phyloP scores from a whole-genome alignment of 2,888 invertebrate species.

The Caenorhabditis doughertyi region DNA sequence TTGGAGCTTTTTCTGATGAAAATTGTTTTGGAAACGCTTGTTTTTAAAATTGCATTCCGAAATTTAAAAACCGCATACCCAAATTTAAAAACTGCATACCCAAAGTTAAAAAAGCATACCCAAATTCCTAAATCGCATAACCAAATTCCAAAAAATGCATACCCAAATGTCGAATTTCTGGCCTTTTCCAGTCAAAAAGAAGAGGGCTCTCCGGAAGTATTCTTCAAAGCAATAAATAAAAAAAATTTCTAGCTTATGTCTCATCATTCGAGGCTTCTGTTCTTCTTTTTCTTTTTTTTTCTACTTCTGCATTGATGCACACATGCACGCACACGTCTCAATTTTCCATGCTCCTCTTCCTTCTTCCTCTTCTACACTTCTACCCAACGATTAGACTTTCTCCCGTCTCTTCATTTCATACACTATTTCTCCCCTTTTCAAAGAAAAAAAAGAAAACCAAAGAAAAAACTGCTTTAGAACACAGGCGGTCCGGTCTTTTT shows the following conservation, averaged over 20 bases:
- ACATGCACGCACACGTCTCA: constrained; percentile 5
- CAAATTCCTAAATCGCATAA: no score
- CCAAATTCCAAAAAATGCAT: no score
- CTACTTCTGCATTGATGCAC: neutral
- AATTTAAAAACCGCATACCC: no score
- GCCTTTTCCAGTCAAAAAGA: no score
- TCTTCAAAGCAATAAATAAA: neutral
- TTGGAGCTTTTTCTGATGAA: neutral
- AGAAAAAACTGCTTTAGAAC: neutral
- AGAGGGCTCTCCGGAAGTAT: no score
- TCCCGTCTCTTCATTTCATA: constrained; percentile 1
- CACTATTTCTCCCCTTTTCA: constrained; percentile 14
- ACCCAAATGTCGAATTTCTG: no score
- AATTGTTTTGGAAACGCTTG: no score
- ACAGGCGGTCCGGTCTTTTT: neutral
- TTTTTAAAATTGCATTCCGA: no score
- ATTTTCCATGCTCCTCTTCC: neutral
- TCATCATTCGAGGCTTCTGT: neutral
- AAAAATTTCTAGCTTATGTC: constrained; percentile 3
- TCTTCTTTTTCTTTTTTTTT: neutral
- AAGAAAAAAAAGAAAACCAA: neutral
- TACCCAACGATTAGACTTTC: constrained; percentile 9
- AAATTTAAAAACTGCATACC: no score
- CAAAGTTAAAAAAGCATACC: no score
- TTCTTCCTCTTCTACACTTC: neutral